A percentile compares a stretch with the other conserved stretches of the same genome.
Evolutionary conservation across 2,113 vertebrate genomes (phyloP).

Genomic region (Rhegmatorhina hoffmannsi): DNA sequence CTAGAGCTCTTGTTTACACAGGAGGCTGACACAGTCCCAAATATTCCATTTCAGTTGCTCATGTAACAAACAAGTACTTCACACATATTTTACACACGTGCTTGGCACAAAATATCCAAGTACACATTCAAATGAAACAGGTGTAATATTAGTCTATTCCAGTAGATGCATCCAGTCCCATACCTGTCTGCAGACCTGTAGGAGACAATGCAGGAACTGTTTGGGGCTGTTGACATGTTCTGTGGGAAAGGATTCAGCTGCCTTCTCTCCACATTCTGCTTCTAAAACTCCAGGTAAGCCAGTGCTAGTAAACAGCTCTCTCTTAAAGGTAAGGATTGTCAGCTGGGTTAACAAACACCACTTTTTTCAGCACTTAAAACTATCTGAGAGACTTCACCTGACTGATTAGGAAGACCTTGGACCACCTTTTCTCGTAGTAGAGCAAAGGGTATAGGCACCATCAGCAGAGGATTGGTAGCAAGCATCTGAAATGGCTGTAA

Average conservation of each 20-base stretch:
- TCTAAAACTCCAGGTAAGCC: neutral
- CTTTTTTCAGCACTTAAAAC: neutral
- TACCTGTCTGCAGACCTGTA: neutral
- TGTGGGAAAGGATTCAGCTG: accelerated
- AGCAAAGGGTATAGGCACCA: neutral
- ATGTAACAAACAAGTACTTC: neutral
- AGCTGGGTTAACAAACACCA: neutral
- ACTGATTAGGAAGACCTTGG: neutral
- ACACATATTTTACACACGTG: neutral
- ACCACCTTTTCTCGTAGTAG: neutral
- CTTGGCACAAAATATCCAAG: neutral
- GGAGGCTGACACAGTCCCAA: conserved; percentile 1
- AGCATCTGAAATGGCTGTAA: conserved; percentile 19
- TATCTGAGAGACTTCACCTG: neutral
- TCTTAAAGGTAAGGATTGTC: neutral
- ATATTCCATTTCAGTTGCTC: conserved; percentile 4
- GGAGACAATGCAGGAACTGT: neutral
- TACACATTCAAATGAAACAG: neutral
- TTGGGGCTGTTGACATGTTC: neutral
- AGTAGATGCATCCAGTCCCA: neutral
- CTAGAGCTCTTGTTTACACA: conserved; percentile 16
- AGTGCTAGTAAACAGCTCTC: neutral
- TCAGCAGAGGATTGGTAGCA: neutral
- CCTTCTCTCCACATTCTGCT: neutral
- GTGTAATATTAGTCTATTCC: neutral